Evolutionary conservation across 2,113 vertebrate species (phyloP).

Genomic region (Thamnophis sirtalis): DNA sequence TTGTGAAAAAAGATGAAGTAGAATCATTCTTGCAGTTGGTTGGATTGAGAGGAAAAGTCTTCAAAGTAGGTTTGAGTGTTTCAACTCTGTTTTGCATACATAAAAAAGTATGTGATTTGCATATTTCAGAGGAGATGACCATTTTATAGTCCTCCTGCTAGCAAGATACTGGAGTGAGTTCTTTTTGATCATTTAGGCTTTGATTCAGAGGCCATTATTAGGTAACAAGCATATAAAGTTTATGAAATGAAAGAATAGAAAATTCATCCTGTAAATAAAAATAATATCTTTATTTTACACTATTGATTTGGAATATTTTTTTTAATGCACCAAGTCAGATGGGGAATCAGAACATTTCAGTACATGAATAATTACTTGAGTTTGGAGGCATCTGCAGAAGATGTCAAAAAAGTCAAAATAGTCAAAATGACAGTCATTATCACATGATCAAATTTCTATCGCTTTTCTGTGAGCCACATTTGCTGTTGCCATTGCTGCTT

Average conservation of each 20-base stretch:
- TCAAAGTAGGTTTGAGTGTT: background rate
- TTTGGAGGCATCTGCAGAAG: background rate
- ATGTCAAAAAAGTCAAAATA: background rate
- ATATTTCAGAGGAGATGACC: background rate
- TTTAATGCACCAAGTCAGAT: background rate
- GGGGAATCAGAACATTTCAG: background rate
- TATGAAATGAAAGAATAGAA: background rate
- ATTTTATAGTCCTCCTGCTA: background rate
- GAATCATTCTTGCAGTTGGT: background rate
- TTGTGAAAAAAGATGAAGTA: background rate
- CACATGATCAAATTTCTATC: background rate
- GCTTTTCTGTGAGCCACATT: background rate
- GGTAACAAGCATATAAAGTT: background rate
- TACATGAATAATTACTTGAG: background rate
- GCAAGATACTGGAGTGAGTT: background rate
- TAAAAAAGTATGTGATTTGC: background rate
- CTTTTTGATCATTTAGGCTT: slow-evolving; percentile 3
- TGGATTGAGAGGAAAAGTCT: background rate
- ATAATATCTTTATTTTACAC: background rate
- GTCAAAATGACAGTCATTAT: background rate
- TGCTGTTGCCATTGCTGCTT: background rate
- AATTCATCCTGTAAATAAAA: background rate
- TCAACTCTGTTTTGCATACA: background rate
- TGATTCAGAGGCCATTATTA: background rate
- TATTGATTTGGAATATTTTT: background rate